Conservation (phyloP, 2,888 invertebrate species). For the Tipula vernalis region DNA sequence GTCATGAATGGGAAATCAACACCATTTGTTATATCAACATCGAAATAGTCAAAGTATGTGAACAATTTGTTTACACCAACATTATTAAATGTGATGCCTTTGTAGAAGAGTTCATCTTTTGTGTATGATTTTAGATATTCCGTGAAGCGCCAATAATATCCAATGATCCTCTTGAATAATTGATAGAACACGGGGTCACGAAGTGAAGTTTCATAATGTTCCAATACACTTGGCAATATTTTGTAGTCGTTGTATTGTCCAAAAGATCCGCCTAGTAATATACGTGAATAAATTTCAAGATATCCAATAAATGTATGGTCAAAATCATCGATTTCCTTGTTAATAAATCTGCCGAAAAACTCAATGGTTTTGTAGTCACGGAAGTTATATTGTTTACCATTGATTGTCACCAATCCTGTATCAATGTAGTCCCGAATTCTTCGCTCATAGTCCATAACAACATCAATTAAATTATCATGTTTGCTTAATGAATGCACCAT, state of each 20-base stretch:
- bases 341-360: conserved; percentile 42
- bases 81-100: conserved; percentile 48
- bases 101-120: conserved; percentile 44
- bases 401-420: conserved; percentile 32
- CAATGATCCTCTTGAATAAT: conserved; percentile 46
- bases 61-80: conserved; percentile 51
- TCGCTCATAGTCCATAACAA: conserved; percentile 26
- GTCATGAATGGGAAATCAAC: conserved; percentile 38
- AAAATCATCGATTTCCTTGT: conserved; percentile 37
- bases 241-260: conserved; percentile 21
- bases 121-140: conserved; percentile 46
- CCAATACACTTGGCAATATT: conserved; percentile 47
- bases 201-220: conserved; percentile 49
- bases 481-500: conserved; percentile 31
- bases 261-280: conserved; percentile 23
- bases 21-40: conserved; percentile 46
- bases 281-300: conserved; percentile 24
- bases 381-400: conserved; percentile 24
- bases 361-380: conserved; percentile 38
- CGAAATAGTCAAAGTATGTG: conserved; percentile 55
- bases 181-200: conserved; percentile 60
- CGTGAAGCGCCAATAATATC: conserved; percentile 47
- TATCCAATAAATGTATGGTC: conserved; percentile 27
- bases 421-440: conserved; percentile 40
- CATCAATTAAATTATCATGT: neutral